phyloP scores from a whole-genome alignment of 2,797 vertebrate genomes.

The Lepus oiostolus region DNA sequence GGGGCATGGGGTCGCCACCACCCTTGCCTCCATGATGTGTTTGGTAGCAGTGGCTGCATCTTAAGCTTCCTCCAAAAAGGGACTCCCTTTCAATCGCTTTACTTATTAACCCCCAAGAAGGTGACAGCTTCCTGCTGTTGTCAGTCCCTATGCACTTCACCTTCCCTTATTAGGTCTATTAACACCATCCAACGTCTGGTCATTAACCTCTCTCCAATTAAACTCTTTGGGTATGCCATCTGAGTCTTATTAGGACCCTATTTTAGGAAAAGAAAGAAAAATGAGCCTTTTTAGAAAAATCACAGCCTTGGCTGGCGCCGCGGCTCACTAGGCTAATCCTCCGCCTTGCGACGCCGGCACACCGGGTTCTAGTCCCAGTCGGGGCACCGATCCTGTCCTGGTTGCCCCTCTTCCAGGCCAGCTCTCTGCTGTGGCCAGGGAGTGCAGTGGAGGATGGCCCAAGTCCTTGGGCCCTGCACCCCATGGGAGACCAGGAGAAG shows the following conservation, averaged over 20 bases:
- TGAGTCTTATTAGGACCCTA: conserved; percentile 46
- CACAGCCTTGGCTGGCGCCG: not conserved
- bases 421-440: no score
- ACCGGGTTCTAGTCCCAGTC: no score
- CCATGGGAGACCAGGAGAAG: no score
- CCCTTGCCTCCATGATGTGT: not conserved
- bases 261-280: conserved; percentile 39
- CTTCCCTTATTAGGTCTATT: not conserved
- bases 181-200: conserved; percentile 25
- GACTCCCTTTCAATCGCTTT: not conserved
- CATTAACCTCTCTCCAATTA: conserved; percentile 44
- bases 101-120: not conserved
- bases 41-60: conserved; percentile 1
- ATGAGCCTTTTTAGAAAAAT: not conserved
- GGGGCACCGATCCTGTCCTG: no score
- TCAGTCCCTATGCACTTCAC: not conserved
- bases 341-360: no score
- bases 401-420: no score
- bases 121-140: not conserved
- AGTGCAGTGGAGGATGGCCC: no score
- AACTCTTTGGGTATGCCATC: conserved; percentile 33
- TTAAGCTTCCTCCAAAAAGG: conserved; percentile 13
- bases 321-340: no score
- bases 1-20: not conserved
- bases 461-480: no score